A percentile compares a stretch with the other conserved stretches of the same genome.
Conservation (phyloP, 1,140 invertebrate species). For the Apis mellifera region Amel_HAv3.1 CM009931.2:20608501-20609000, state of each 20-base stretch:
- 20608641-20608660: too few species aligned
- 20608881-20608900: constrained; percentile 4
- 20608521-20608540: constrained; percentile 20
- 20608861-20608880: not conserved
- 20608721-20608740: not conserved
- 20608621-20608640: constrained; percentile 11
- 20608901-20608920: not conserved
- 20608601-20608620: not conserved
- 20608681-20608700: not conserved
- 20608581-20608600: constrained; percentile 35
- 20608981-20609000: not conserved
- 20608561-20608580: too few species aligned
- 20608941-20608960: not conserved
- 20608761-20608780: not conserved
- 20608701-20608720: not conserved
- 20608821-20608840: not conserved
- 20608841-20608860: not conserved
- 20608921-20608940: not conserved
- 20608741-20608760: not conserved
- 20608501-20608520: constrained; percentile 47
- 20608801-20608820: not conserved
- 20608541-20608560: constrained; percentile 17
- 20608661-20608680: constrained; percentile 1
- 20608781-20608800: not conserved
- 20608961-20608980: constrained; percentile 1